Base-by-base conservation (phyloP, 1,140 invertebrate species). In the Eueides isabella region DNA sequence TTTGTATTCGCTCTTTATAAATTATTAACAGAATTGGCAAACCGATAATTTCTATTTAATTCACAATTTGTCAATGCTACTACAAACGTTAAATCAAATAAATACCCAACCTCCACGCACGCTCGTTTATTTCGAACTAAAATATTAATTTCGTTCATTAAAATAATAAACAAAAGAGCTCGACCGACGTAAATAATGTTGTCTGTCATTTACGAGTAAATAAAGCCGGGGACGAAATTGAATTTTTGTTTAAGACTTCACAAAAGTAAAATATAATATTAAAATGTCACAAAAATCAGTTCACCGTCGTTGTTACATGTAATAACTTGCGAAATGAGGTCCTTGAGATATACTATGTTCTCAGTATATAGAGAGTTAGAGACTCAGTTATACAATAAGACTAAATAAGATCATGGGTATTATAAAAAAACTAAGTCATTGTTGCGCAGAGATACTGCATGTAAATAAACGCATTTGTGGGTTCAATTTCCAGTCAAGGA, bases 161-260 rank as follows among this genome's bases (percentile, higher is more conserved):
- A 23, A 55, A 55, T 26, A 55, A 55, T 55, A 55, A 55, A 55
- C 48, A 55, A 55, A 38, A 55, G 44, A 23, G 48, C 9, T 55
- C 48, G 19, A 55, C 19, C 48, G 23, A 55, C 19, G 48, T 55
- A 55, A 55, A 55, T 55, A 55, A 23, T 12, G 9, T 55, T n/a
- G 9, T 55, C 0, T 23, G 23, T 55, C 23, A 19, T 23, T 19
- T 55, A 26, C 48, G 19, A 19, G 23, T 26, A 55, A 26, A 55
- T 55, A 55, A 9, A 12, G 2, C 48, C 2, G 19, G 23, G 48
- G 11, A 55, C 48, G 2, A 55, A 55, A 55, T 55, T 55, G 19
- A 55, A 55, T 55, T 55, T 55, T 55, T 55, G 48, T 55, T 55
- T 55, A 55, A 55, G 48, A 55, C 23, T 55, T 55, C 9, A 23